Evolutionary conservation across 2,113 vertebrate species (phyloP), one percentile per base, ranked within the genome.

Genomic region (Phyllopteryx taeniolatus): DNA sequence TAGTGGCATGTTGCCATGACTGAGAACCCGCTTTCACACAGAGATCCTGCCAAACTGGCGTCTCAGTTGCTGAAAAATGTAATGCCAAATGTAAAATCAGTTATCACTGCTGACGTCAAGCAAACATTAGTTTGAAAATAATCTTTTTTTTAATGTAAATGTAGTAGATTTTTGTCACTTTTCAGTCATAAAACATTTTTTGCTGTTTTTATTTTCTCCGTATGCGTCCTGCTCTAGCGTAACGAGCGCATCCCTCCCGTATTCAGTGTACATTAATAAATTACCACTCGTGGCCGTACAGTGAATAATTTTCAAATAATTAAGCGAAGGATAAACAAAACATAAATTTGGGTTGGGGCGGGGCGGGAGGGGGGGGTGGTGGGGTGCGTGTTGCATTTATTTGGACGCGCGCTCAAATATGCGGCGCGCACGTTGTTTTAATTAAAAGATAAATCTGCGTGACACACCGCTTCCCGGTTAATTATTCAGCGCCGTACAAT

Each of bases 401-500:
- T 98, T 99, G 95, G 96, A 97, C 96, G 95, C 97, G 95, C 95
- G 97, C 96, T 99, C 96, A 98, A 98, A 99, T 98, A 96, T 96
- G 96, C 94, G 95, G 94, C 95, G 98, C 97, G 95, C 95, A 96
- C 95, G 94, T 95, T 96, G 95, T 98, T 98, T 99, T 99, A 99
- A 99, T 99, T 99, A 99, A 99, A 99, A 97, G 96, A 99, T 99
- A 98, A 99, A 99, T 99, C 97, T 96, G 95, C 94, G 94, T 98
- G 97, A 99, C 97, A 98, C 93, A 94, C 95, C 93, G 95, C 94
- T 95, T 98, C 95, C 94, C 95, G 97, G 95, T 98, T 99, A 99
- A 98, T 98, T 99, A 99, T 99, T 99, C 96, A 98, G 96, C 93
- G 96, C 96, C 96, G 95, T 98, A 98, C 96, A 98, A 98, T 99